Conservation (phyloP, 2,888 invertebrate species). For the Monochamus alternatus region DNA sequence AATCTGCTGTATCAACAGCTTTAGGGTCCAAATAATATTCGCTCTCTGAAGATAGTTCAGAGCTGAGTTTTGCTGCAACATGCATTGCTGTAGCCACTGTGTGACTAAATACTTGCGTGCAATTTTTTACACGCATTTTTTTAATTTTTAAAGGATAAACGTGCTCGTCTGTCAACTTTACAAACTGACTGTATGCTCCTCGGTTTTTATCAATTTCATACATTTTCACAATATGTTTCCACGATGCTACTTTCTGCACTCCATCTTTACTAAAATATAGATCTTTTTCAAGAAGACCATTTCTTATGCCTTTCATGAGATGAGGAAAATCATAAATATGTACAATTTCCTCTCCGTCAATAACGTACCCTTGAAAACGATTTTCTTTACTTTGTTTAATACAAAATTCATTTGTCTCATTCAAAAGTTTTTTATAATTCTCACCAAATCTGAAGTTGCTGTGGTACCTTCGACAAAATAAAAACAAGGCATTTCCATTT, state of each 20-base stretch:
- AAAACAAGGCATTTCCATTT: slow-evolving; percentile 18
- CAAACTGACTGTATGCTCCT: slow-evolving; percentile 25
- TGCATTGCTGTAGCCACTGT: slow-evolving; percentile 35
- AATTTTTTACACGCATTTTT: slow-evolving; percentile 36
- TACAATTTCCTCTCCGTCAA: slow-evolving; percentile 36
- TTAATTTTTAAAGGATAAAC: slow-evolving; percentile 35
- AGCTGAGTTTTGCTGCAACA: slow-evolving; percentile 23
- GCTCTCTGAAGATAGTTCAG: slow-evolving; percentile 13
- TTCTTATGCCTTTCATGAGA: slow-evolving; percentile 46
- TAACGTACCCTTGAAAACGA: slow-evolving; percentile 19
- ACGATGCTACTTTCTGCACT: slow-evolving; percentile 32
- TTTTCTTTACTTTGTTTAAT: slow-evolving; percentile 23
- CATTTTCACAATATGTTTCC: slow-evolving; percentile 33
- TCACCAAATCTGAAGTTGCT: slow-evolving; percentile 8
- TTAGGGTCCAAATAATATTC: slow-evolving; percentile 28
- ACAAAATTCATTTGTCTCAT: slow-evolving; percentile 7
- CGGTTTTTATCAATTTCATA: slow-evolving; percentile 29
- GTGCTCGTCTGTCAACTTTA: slow-evolving; percentile 39
- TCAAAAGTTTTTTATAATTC: slow-evolving; percentile 2
- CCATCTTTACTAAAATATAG: slow-evolving; percentile 34
- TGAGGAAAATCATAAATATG: slow-evolving; percentile 44
- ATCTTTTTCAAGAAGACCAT: slow-evolving; percentile 42
- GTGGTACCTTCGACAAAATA: neutral
- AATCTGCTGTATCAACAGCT: slow-evolving; percentile 30
- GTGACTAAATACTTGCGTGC: slow-evolving; percentile 38